A percentile compares a stretch with the other conserved stretches of the same genome.
Conservation (phyloP, 1,140 invertebrate species). For the Grapholita molesta region DNA sequence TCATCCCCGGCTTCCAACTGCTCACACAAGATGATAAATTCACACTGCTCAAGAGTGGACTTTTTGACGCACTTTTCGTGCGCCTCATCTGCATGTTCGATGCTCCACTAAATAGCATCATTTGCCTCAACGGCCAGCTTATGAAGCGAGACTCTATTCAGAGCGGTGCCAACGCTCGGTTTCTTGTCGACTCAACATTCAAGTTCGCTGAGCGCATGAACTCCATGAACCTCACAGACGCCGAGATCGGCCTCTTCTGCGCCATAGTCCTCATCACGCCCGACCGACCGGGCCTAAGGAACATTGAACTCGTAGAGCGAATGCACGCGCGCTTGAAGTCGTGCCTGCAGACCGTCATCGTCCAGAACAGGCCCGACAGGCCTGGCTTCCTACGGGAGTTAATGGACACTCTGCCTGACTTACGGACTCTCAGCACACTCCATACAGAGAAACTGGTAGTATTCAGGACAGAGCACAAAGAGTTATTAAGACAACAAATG, state of each 20-base stretch:
- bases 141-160: conserved; percentile 93
- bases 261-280: conserved; percentile 96
- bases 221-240: conserved; percentile 91
- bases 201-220: conserved; percentile 98
- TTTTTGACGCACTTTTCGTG: conserved; percentile 96
- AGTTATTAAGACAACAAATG: conserved; percentile 85
- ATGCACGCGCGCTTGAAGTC: conserved; percentile 94
- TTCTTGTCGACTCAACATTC: conserved; percentile 97
- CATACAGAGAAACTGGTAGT: conserved; percentile 97
- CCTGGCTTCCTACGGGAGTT: conserved; percentile 90
- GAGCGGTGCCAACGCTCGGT: conserved; percentile 93
- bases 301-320: conserved; percentile 93
- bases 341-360: conserved; percentile 91
- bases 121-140: conserved; percentile 95
- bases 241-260: conserved; percentile 96
- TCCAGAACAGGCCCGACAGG: conserved; percentile 90
- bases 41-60: conserved; percentile 96
- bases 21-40: conserved; percentile 98
- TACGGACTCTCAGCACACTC: conserved; percentile 95
- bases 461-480: conserved; percentile 93
- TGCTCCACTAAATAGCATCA: conserved; percentile 92
- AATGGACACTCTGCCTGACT: conserved; percentile 96
- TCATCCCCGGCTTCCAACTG: conserved; percentile 96
- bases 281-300: conserved; percentile 94
- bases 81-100: conserved; percentile 96